Base-by-base conservation (phyloP, 2,888 invertebrate species). In the Plagiodera versicolora region DNA sequence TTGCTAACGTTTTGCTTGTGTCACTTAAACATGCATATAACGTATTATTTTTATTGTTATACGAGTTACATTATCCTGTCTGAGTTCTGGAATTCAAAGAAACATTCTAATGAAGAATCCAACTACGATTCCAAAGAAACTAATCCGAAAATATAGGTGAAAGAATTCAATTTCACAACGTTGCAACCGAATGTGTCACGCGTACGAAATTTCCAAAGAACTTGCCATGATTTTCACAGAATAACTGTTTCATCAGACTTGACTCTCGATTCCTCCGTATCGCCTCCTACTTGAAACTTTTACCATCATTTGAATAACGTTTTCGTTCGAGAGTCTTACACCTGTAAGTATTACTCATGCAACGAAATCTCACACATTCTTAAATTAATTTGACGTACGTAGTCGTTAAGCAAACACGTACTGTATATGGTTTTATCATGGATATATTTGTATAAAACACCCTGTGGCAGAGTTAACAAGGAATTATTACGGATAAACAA, bases 211-310 rank as follows among this genome's bases (percentile, higher is more conserved):
- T 63, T 63, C 63, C 45, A 54, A 69, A 64, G 70, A 71, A 70
- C 65, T 60, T 49, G 64, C 46, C 61, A 65, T 64, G 60, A 69
- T 70, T 71, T 71, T 70, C 67, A 60, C 66, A 69, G 67, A 71
- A 71, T 65, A 66, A 61, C 65, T 66, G 67, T 61, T 66, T 67
- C 63, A 63, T 62, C 63, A 56, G 55, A 47, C 55, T 4, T 14
- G 39, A 20, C 53, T 53, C 28, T 28, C 14, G 60, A 57, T 54
- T 58, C 58, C 11, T 32, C 39, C 11, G 4, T 11, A 14, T 14
- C 4, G 47, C 64, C 67, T 60, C 66, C 68, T 61, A 70, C 68
- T 32, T 44, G 50, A 51, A 61, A 61, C 64, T 65, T 59, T 65
- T 59, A 65, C 58, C 61, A 56, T 62, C 60, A 58, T 61, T 65